Conservation (phyloP, 1,140 invertebrate species). For the Drosophila pseudoananassae region DNA sequence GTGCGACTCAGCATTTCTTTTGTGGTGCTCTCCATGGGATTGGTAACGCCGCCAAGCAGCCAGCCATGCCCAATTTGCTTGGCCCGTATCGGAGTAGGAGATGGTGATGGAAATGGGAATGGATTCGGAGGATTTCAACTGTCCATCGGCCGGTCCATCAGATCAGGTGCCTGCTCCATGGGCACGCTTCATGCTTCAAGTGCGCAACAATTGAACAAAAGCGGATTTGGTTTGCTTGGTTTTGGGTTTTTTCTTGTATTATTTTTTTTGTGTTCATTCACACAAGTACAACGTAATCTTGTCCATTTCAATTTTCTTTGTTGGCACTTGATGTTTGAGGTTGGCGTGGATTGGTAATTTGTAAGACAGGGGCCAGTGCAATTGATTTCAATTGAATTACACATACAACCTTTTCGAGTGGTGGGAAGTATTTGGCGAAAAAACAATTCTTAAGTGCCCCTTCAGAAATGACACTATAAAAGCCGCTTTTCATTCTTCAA, state of each 20-base stretch:
- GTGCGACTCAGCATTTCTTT: slow-evolving; percentile 73
- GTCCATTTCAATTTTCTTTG: slow-evolving; percentile 39
- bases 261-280: slow-evolving; percentile 13
- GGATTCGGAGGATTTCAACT: slow-evolving; percentile 34
- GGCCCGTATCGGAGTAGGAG: slow-evolving; percentile 31
- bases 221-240: slow-evolving; percentile 46
- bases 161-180: slow-evolving; percentile 47
- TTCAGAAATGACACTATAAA: neutral
- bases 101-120: neutral
- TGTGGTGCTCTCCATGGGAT: slow-evolving; percentile 53
- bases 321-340: slow-evolving; percentile 39
- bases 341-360: slow-evolving; percentile 53
- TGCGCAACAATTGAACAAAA: slow-evolving; percentile 57
- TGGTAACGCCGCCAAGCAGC: slow-evolving; percentile 60
- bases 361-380: slow-evolving; percentile 52
- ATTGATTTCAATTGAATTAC: slow-evolving; percentile 66
- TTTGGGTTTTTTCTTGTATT: slow-evolving; percentile 8
- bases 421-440: neutral
- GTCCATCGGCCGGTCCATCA: slow-evolving; percentile 29
- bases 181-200: slow-evolving; percentile 69
- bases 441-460: neutral
- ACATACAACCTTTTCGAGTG: slow-evolving; percentile 13
- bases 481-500: neutral
- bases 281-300: neutral
- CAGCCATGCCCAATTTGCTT: slow-evolving; percentile 72